phyloP scores from a whole-genome alignment of 1,140 invertebrate genomes.

The Zaprionus ornatus region DNA sequence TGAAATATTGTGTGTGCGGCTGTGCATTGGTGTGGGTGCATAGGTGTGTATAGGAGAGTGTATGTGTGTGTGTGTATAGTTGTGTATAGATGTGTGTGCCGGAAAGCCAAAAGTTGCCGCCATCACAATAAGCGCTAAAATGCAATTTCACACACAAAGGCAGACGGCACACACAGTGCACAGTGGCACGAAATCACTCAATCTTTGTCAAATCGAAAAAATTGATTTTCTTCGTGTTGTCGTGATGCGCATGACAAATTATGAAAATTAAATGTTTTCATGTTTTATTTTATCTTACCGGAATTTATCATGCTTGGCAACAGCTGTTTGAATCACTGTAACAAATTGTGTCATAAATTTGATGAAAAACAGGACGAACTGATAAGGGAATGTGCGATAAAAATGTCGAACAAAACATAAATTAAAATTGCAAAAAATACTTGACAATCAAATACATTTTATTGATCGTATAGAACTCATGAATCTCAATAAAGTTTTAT shows the following conservation, averaged over 20 bases:
- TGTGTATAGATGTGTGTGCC: constrained; percentile 23
- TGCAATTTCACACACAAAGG: constrained; percentile 59
- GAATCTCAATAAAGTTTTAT: no score
- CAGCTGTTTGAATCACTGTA: constrained; percentile 6
- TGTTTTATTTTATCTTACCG: background rate
- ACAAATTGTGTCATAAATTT: constrained; percentile 30
- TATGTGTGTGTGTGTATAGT: background rate
- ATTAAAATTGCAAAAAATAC: background rate
- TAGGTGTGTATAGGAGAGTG: constrained; percentile 21
- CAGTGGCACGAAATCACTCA: constrained; percentile 2
- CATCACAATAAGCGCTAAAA: constrained; percentile 52
- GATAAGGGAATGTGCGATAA: background rate
- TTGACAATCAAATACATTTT: no score
- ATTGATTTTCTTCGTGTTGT: background rate
- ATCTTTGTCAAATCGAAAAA: background rate
- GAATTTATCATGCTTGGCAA: constrained; percentile 24
- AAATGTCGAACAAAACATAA: background rate
- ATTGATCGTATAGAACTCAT: no score
- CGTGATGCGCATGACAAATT: constrained; percentile 23
- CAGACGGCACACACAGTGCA: constrained; percentile 15
- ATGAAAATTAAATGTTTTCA: constrained; percentile 5
- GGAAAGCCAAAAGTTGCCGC: constrained; percentile 63
- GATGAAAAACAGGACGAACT: background rate
- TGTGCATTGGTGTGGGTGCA: constrained; percentile 16
- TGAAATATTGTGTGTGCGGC: constrained; percentile 46